phyloP scores from a whole-genome alignment of 2,888 invertebrate genomes.

The Itoplectis maculator region DNA sequence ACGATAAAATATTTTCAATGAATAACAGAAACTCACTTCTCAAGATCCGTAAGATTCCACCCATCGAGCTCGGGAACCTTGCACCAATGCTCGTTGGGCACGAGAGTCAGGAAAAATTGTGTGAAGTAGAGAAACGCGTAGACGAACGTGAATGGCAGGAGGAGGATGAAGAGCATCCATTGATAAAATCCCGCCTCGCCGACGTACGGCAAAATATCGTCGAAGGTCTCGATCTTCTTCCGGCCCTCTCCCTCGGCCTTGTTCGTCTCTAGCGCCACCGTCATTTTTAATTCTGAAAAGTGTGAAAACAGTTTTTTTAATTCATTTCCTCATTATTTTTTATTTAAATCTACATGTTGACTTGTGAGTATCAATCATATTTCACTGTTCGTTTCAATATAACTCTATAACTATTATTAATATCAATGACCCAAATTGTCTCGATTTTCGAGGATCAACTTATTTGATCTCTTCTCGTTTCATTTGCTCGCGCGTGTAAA shows the following conservation, averaged over 20 bases:
- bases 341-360: no score
- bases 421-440: no score
- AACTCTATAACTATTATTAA: no score
- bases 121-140: conserved; percentile 83
- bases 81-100: conserved; percentile 83
- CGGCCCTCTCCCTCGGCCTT: conserved; percentile 75
- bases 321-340: neutral
- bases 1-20: neutral
- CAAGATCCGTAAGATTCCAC: conserved; percentile 78
- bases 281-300: conserved; percentile 77
- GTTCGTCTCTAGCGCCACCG: conserved; percentile 76
- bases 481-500: neutral
- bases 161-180: conserved; percentile 80
- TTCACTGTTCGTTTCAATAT: neutral
- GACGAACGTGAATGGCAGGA: conserved; percentile 82
- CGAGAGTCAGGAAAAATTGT: conserved; percentile 82
- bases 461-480: neutral
- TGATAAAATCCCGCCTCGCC: conserved; percentile 83
- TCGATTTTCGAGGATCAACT: no score
- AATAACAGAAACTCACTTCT: conserved; percentile 76
- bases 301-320: neutral
- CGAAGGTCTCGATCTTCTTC: conserved; percentile 80
- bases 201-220: conserved; percentile 82
- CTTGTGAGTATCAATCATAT: no score
- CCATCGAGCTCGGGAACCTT: conserved; percentile 78